Base-by-base conservation (phyloP, 2,797 vertebrate species). In the Phoxinus dragarum region DNA sequence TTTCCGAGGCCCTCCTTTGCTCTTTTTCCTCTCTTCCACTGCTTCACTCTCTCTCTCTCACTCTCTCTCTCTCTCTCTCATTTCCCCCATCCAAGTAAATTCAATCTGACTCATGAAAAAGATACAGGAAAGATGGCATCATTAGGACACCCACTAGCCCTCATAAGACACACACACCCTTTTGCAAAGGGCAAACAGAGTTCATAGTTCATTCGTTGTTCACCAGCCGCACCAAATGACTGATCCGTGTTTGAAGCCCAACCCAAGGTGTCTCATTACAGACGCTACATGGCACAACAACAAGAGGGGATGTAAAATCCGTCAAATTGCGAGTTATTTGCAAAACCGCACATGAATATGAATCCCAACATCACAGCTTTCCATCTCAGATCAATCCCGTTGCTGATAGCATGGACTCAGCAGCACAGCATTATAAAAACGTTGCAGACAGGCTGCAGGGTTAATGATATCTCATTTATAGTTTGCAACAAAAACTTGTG, bases 131-230 rank as follows among this genome's bases (percentile, higher is more conserved):
- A 89, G 90, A 91, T 90, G 88, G 83, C 89, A 88, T 91, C 87
- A 89, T 90, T 92, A 91, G 87, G 87, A 89, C 80, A 89, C 89
- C 88, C 88, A 83, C 86, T 47, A 72, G 10, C 78, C 73, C 83
- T 85, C 84, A 72, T 68, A 82, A 84, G 38, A 82, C 76, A 74
- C 87, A 69, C 84, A 72, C 82, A 64, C 61, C 84, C 87, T 86
- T 87, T 80, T 27, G 16, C 34, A 88, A 89, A 93, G 95, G 95
- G 93, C 94, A 94, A 61, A 75, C 2, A 89, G 91, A 96, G 96
- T 96, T 96, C 95, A 96, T 94, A 94, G 96, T 95, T 96, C 92
- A 86, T 91, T 92, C 91, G 90, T 91, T 95, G 91, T 94, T 94
- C 93, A 93, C 93, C 88, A 86, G 88, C 90, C 10, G 86, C 8